These are phyloP conservation scores for Erebia aethiops DNA, from an alignment of 2,888 invertebrate genomes.

Conservation along the genomic window DNA sequence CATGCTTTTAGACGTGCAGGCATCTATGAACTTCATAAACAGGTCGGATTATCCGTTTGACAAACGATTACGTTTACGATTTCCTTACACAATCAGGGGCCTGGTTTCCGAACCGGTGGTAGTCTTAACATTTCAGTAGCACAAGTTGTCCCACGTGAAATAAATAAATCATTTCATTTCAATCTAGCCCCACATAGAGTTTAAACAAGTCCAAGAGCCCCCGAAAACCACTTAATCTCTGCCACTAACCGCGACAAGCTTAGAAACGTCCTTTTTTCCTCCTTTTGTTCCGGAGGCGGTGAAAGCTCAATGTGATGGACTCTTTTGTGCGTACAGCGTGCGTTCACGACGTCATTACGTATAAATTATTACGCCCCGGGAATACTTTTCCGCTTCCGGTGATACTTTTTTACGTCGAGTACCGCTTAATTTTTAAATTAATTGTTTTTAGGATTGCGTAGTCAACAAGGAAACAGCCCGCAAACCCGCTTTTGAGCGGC, in stretches of 20 bases:
- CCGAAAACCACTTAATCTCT: constrained; percentile 34
- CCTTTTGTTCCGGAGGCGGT: constrained; percentile 27
- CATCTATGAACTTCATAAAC: too few relatives aligned
- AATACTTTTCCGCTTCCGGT: constrained; percentile 16
- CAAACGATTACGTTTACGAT: too few relatives aligned
- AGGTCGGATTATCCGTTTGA: too few relatives aligned
- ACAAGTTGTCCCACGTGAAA: too few relatives aligned
- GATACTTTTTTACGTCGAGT: constrained; percentile 2
- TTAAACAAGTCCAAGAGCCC: constrained; percentile 1
- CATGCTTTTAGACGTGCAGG: too few relatives aligned
- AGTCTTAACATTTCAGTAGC: too few relatives aligned
- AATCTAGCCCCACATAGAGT: not conserved
- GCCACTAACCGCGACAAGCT: constrained; percentile 30
- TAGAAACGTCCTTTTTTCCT: constrained; percentile 32
- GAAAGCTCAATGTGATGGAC: constrained; percentile 31
- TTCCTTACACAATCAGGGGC: too few relatives aligned
- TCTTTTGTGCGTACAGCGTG: constrained; percentile 22
- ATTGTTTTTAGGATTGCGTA: not conserved
- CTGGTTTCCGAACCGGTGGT: too few relatives aligned
- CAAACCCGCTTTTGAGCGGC: too few relatives aligned
- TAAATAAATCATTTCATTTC: not conserved
- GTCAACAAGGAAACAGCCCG: too few relatives aligned
- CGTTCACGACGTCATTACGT: constrained; percentile 19
- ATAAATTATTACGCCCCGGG: constrained; percentile 25
- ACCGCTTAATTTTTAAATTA: constrained; percentile 10